Percentiles rank a stretch among this genome's conserved stretches.
phyloP scores from a whole-genome alignment of 30 jellyfish, hydroid and myxozoan genomes.

The Cassiopea andromeda region DNA sequence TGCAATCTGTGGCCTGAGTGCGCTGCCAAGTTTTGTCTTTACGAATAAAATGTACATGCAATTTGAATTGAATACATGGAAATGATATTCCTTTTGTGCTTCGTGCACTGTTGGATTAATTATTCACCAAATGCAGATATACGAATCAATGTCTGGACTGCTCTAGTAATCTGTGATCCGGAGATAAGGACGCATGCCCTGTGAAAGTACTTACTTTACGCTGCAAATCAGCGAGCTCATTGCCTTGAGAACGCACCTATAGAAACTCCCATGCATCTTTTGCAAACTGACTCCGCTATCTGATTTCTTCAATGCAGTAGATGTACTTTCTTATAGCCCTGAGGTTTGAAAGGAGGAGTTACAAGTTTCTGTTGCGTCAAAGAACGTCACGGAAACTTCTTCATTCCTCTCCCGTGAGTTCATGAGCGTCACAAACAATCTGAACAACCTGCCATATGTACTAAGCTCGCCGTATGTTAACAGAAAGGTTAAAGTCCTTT shows the following conservation, averaged over 20 bases:
- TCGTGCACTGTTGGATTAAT: neutral
- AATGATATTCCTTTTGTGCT: constrained; percentile 5
- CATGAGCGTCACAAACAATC: too few species aligned
- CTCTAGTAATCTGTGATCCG: neutral
- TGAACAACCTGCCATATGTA: too few species aligned
- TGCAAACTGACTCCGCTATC: neutral
- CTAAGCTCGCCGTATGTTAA: too few species aligned
- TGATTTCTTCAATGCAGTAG: neutral
- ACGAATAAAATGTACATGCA: neutral
- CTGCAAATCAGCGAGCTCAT: neutral
- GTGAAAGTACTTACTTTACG: neutral
- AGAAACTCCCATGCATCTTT: neutral
- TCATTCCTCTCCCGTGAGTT: too few species aligned
- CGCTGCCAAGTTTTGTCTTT: neutral
- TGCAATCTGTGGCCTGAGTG: neutral
- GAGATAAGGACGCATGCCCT: constrained; percentile 2
- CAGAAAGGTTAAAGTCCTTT: too few species aligned
- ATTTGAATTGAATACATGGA: constrained; percentile 5
- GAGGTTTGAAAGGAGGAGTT: too few species aligned
- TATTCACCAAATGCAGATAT: neutral
- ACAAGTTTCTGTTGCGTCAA: too few species aligned
- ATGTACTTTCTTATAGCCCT: neutral
- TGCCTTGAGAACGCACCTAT: neutral
- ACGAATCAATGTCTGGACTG: constrained; percentile 21
- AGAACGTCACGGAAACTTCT: too few species aligned